Percentiles rank a stretch among this genome's conserved stretches.
phyloP scores from a whole-genome alignment of 1,140 invertebrate genomes.

The Drosophila virilis region DNA sequence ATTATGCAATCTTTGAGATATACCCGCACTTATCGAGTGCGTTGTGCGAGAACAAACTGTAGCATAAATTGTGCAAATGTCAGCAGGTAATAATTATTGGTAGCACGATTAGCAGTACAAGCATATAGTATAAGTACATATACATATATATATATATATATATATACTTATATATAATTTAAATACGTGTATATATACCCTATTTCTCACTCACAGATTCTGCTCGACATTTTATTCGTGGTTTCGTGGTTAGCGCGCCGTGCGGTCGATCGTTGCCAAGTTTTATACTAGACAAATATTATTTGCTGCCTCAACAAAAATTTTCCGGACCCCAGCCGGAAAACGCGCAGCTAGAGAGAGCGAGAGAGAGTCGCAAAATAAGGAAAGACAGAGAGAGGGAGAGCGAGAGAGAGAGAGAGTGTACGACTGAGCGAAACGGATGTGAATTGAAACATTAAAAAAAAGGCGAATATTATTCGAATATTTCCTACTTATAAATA shows the following conservation, averaged over 20 bases:
- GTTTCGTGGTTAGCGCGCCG: slow-evolving; percentile 52
- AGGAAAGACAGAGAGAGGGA: slow-evolving; percentile 4
- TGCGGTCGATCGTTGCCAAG: slow-evolving; percentile 71
- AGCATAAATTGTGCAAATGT: slow-evolving; percentile 42
- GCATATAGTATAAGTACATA: slow-evolving; percentile 8
- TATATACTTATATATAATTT: background rate
- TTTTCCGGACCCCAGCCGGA: slow-evolving; percentile 72
- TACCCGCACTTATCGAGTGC: slow-evolving; percentile 37
- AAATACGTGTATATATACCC: slow-evolving; percentile 1
- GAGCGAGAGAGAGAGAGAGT: background rate
- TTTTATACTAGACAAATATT: slow-evolving; percentile 79
- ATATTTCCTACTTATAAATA: slow-evolving; percentile 15
- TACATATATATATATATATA: slow-evolving; percentile 5
- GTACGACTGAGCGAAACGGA: slow-evolving; percentile 42
- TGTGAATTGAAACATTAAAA: slow-evolving; percentile 51
- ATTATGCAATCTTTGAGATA: slow-evolving; percentile 80
- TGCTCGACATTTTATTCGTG: slow-evolving; percentile 66
- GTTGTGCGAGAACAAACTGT: slow-evolving; percentile 6
- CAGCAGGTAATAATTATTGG: slow-evolving; percentile 66
- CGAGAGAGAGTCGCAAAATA: background rate
- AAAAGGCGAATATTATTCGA: background rate
- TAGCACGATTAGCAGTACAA: slow-evolving; percentile 36
- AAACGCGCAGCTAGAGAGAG: slow-evolving; percentile 37
- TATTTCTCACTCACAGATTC: slow-evolving; percentile 67
- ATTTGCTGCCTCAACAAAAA: slow-evolving; percentile 54